Percentiles rank a stretch among this genome's conserved stretches.
These are phyloP conservation scores for Agonopterix subpropinquella DNA, from an alignment of 2,888 invertebrate species.

Conservation along the genomic window DNA sequence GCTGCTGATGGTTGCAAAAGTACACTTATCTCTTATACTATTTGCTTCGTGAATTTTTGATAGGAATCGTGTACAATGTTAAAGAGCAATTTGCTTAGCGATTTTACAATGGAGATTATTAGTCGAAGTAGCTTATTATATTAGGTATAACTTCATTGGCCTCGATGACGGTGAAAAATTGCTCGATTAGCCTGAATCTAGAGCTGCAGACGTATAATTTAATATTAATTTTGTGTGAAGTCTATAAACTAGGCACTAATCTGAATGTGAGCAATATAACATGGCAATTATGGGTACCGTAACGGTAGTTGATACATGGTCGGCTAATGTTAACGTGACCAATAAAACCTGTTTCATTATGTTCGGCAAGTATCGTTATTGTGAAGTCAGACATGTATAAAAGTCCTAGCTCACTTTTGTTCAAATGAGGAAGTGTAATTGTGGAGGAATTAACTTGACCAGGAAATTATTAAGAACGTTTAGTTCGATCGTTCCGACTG, in stretches of 20 bases:
- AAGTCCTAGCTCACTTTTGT: conserved; percentile 38
- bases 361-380: conserved; percentile 29
- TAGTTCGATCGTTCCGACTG: conserved; percentile 39
- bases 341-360: conserved; percentile 42
- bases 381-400: conserved; percentile 28
- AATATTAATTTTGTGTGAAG: background rate
- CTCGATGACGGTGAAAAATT: background rate
- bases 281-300: conserved; percentile 6
- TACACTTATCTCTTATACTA: no score
- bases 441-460: conserved; percentile 44
- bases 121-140: no score
- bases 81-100: no score
- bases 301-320: conserved; percentile 13
- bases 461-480: conserved; percentile 44
- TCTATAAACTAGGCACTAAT: background rate
- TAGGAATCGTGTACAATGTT: conserved; percentile 10
- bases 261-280: background rate
- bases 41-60: conserved; percentile 33
- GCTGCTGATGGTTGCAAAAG: no score
- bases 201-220: background rate
- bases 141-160: background rate
- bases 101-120: no score
- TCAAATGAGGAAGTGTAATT: conserved; percentile 56
- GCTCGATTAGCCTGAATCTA: background rate
- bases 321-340: conserved; percentile 22